Conservation (phyloP, 2,113 vertebrate genomes). For the Lutjanus erythropterus region DNA sequence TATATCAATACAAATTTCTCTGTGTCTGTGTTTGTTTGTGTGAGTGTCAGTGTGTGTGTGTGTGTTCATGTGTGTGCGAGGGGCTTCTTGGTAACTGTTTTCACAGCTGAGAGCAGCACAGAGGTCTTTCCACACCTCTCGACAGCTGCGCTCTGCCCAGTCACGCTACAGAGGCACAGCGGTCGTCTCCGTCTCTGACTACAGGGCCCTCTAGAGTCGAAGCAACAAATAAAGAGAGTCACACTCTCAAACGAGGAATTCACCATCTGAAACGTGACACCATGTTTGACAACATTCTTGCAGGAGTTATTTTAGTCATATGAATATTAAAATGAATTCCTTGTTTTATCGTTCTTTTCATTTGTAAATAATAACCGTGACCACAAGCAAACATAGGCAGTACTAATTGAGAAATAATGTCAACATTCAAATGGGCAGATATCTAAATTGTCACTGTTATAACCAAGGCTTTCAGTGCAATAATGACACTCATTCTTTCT, state of each 20-base stretch:
- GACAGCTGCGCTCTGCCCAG: slow-evolving; percentile 80
- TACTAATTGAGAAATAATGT: not conserved
- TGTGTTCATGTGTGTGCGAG: not conserved
- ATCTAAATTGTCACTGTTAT: not conserved
- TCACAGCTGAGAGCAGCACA: slow-evolving; percentile 79
- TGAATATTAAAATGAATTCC: not conserved
- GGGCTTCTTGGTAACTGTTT: slow-evolving; percentile 77
- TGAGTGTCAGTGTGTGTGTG: not conserved
- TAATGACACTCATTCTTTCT: slow-evolving; percentile 10
- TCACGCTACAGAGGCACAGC: slow-evolving; percentile 68
- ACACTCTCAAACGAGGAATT: not conserved
- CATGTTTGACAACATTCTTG: not conserved
- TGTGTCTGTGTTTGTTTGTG: not conserved
- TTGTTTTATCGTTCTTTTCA: not conserved
- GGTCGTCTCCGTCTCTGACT: slow-evolving; percentile 49
- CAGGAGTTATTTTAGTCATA: not conserved
- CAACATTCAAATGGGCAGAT: not conserved
- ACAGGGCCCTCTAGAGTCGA: slow-evolving; percentile 58
- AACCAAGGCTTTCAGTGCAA: slow-evolving; percentile 9
- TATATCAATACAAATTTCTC: slow-evolving; percentile 1
- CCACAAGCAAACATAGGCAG: not conserved
- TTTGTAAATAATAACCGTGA: not conserved
- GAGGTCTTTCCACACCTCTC: slow-evolving; percentile 80
- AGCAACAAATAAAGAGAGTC: slow-evolving; percentile 18
- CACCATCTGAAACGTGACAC: not conserved